These are phyloP conservation scores for Xenotilapia caudafasciata DNA, from an alignment of 2,113 vertebrate genomes.

Conservation along the genomic window DNA sequence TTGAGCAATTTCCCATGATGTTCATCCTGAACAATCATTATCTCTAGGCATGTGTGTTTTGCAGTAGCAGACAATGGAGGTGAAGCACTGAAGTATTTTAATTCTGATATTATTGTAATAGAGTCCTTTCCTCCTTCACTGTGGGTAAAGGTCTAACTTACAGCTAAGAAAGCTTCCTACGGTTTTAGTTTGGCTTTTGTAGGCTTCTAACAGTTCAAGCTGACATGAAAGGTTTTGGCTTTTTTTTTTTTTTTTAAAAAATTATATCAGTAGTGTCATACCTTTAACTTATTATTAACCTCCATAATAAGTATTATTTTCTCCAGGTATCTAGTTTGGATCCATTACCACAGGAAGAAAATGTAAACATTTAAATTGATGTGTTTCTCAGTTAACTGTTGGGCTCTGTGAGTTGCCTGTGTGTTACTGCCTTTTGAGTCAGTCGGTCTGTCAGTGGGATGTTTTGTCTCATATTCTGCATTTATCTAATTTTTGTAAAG, in stretches of 20 bases:
- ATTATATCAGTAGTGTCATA: neutral
- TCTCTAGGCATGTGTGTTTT: neutral
- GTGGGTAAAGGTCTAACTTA: neutral
- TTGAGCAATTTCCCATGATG: neutral
- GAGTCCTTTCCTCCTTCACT: fast-evolving
- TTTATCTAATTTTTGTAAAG: neutral
- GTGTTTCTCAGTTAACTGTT: fast-evolving
- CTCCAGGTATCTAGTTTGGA: fast-evolving
- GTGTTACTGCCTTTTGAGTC: neutral
- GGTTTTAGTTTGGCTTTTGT: neutral
- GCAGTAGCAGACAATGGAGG: neutral
- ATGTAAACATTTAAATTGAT: neutral
- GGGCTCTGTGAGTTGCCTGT: neutral
- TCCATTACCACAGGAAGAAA: fast-evolving
- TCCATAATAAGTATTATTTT: fast-evolving
- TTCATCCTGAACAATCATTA: constrained; percentile 14
- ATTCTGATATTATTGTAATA: neutral
- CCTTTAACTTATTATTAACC: neutral
- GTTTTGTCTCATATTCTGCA: neutral
- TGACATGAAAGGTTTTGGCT: neutral
- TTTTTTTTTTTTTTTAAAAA: neutral
- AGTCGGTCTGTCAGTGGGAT: neutral
- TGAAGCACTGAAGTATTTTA: neutral
- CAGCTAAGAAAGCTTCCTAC: fast-evolving
- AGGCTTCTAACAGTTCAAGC: neutral